Percentiles rank a stretch among this genome's conserved stretches.
Conservation (phyloP, 2,888 invertebrate genomes). For the Leptinotarsa haldemani region DNA sequence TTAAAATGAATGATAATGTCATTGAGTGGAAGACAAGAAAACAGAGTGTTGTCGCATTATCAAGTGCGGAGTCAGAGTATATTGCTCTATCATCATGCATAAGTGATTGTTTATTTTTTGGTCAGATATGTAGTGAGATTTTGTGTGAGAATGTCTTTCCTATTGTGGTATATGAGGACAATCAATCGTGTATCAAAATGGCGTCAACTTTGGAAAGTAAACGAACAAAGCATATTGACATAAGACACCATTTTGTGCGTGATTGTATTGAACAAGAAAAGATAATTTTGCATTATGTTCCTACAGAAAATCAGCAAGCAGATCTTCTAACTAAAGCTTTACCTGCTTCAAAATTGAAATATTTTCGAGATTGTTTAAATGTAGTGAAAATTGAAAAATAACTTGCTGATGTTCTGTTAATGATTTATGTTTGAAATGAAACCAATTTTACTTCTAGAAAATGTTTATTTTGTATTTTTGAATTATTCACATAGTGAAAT, state of each 20-base stretch:
- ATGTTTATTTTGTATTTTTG: constrained; percentile 12
- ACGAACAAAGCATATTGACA: constrained; percentile 43
- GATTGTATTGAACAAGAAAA: constrained; percentile 29
- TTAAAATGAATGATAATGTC: constrained; percentile 41
- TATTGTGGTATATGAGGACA: constrained; percentile 32
- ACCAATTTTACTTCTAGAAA: constrained; percentile 4
- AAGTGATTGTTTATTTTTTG: constrained; percentile 30
- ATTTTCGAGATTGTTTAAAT: constrained; percentile 12
- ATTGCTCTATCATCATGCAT: constrained; percentile 29
- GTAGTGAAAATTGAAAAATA: constrained; percentile 19
- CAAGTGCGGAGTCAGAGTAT: constrained; percentile 35
- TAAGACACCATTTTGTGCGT: constrained; percentile 35
- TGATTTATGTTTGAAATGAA: neutral
- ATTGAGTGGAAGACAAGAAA: constrained; percentile 44
- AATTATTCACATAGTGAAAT: neutral
- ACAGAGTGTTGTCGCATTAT: constrained; percentile 28
- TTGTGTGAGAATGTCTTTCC: constrained; percentile 27
- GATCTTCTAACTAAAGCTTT: constrained; percentile 35
- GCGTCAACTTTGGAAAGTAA: constrained; percentile 43
- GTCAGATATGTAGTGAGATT: constrained; percentile 27
- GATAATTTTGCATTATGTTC: constrained; percentile 27
- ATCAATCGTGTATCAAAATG: constrained; percentile 41
- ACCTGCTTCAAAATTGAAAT: constrained; percentile 4
- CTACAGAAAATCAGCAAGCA: constrained; percentile 28
- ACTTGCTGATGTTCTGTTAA: constrained; percentile 9